phyloP scores from a whole-genome alignment of 2,888 invertebrate genomes.

The Phyllotreta striolata region DNA sequence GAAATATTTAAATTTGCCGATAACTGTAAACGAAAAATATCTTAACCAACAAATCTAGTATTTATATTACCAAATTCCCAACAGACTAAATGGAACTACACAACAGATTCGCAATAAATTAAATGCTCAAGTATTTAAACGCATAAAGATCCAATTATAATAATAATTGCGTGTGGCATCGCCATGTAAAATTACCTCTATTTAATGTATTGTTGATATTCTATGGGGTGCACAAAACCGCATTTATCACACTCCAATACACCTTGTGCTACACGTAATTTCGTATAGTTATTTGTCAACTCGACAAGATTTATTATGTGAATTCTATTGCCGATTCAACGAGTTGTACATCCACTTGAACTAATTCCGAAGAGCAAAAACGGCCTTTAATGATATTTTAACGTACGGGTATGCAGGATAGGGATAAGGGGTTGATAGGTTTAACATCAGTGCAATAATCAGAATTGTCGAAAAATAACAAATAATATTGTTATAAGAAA shows the following conservation, averaged over 20 bases:
- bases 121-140: too few species aligned
- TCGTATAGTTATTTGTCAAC: constrained; percentile 52
- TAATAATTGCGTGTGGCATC: constrained; percentile 51
- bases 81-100: too few species aligned
- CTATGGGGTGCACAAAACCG: constrained; percentile 46
- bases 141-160: constrained; percentile 15
- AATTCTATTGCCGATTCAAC: constrained; percentile 44
- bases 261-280: constrained; percentile 46
- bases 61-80: too few species aligned
- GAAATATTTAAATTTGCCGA: too few species aligned
- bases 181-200: constrained; percentile 52
- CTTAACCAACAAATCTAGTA: too few species aligned
- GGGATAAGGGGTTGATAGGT: constrained; percentile 21
- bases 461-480: too few species aligned
- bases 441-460: constrained; percentile 12
- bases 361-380: constrained; percentile 34
- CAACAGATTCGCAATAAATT: too few species aligned
- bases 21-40: too few species aligned
- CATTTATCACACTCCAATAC: constrained; percentile 52
- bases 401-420: too few species aligned
- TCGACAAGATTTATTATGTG: constrained; percentile 52
- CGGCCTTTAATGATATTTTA: constrained; percentile 30
- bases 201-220: constrained; percentile 53
- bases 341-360: constrained; percentile 40
- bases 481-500: too few species aligned